Evolutionary conservation across 64 coral and sea anemone species (phyloP).

Genomic region (Montipora capricornis): DNA sequence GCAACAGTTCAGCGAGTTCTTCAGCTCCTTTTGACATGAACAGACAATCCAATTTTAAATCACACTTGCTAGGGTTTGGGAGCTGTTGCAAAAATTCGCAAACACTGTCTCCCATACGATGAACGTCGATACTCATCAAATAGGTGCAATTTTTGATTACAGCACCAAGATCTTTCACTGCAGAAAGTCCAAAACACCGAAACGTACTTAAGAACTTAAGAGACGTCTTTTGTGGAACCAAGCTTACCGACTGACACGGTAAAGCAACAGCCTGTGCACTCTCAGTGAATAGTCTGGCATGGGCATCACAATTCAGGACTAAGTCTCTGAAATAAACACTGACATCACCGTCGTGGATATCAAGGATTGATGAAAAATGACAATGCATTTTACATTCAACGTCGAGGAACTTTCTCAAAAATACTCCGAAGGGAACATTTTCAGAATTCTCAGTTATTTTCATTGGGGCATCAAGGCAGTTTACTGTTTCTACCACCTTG

Average conservation of each 20-base stretch:
- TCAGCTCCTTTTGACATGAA: too few species aligned
- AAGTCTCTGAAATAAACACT: neutral
- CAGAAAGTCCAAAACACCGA: neutral
- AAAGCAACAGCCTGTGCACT: neutral
- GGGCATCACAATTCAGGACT: neutral
- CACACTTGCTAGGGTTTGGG: too few species aligned
- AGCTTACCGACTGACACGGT: neutral
- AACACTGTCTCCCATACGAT: too few species aligned
- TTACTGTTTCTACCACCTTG: neutral
- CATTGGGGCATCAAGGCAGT: neutral
- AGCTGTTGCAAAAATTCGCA: too few species aligned
- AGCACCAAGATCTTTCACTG: neutral
- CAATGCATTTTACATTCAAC: neutral
- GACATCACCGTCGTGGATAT: neutral
- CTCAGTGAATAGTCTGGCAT: neutral
- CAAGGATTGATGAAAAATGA: neutral
- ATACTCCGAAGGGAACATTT: neutral
- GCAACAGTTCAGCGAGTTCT: too few species aligned
- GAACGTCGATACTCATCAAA: too few species aligned
- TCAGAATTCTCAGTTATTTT: neutral
- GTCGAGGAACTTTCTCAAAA: neutral
- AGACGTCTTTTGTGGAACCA: neutral
- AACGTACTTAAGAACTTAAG: neutral
- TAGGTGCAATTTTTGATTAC: neutral
- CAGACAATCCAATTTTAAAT: too few species aligned